Percentiles rank a stretch among this genome's conserved stretches.
Conservation (phyloP, 2,113 vertebrate species). For the Nipponia nippon region DNA sequence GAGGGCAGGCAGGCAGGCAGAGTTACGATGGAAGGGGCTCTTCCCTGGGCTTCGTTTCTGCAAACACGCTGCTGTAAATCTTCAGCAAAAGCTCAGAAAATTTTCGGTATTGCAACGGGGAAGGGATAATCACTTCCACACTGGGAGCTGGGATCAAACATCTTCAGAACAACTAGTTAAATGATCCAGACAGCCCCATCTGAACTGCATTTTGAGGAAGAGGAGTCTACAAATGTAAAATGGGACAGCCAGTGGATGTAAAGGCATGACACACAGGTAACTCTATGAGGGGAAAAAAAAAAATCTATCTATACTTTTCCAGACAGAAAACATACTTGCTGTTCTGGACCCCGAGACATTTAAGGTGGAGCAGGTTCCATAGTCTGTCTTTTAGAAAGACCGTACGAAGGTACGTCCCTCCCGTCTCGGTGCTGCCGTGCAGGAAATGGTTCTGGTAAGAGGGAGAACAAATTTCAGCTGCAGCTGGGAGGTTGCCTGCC, state of each 20-base stretch:
- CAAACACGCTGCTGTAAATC: background rate
- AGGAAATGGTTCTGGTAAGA: background rate
- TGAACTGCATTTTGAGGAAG: background rate
- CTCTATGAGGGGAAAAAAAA: background rate
- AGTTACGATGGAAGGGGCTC: background rate
- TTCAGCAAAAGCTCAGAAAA: background rate
- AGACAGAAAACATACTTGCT: background rate
- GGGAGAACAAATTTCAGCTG: too few relatives aligned
- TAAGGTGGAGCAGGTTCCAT: background rate
- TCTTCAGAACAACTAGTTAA: background rate
- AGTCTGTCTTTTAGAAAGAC: background rate
- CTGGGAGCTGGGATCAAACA: background rate
- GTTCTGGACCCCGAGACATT: background rate
- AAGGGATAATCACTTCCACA: background rate
- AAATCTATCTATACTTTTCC: too few relatives aligned
- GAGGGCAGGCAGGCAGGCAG: background rate
- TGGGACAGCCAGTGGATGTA: background rate
- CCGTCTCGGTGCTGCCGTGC: background rate
- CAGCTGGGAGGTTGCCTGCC: too few relatives aligned
- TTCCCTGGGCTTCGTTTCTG: background rate
- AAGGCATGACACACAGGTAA: background rate
- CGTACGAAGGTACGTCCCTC: accelerated
- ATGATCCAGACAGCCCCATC: background rate
- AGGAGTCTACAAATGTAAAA: background rate
- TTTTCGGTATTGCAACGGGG: background rate